Percentiles rank a stretch among this genome's conserved stretches.
phyloP scores from a whole-genome alignment of 2,888 invertebrate species.

The Agapostemon virescens region DNA sequence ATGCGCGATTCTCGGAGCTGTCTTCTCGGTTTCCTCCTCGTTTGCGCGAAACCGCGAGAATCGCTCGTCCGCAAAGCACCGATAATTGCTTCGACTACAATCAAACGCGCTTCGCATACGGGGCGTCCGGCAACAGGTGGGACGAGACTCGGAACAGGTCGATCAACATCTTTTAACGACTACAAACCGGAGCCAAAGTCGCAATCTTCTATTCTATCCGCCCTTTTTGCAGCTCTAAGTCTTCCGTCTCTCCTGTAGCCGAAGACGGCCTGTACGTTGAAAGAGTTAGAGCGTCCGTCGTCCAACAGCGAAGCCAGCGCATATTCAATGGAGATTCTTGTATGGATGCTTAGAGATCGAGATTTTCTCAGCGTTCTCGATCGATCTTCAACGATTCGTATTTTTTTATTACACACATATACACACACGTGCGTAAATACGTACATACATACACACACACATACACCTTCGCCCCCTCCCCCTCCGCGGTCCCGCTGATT shows the following conservation, averaged over 20 bases:
- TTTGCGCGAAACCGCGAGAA: background rate
- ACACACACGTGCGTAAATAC: too few species aligned
- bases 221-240: background rate
- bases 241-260: background rate
- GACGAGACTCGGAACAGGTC: background rate
- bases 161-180: background rate
- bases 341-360: conserved; percentile 18
- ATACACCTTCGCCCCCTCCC: conserved; percentile 38
- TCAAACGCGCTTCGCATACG: conserved; percentile 30
- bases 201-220: background rate
- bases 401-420: conserved; percentile 40
- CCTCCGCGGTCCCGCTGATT: conserved; percentile 29
- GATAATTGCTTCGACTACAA: conserved; percentile 35
- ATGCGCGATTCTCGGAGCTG: conserved; percentile 21
- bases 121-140: background rate
- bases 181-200: background rate
- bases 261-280: background rate
- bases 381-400: conserved; percentile 27
- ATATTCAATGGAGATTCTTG: background rate
- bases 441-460: too few species aligned
- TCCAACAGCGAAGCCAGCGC: conserved; percentile 4
- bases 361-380: background rate
- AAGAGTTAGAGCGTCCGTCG: conserved; percentile 17
- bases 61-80: conserved; percentile 14
- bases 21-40: conserved; percentile 8